A percentile compares a stretch with the other conserved stretches of the same genome.
phyloP scores from a whole-genome alignment of 1,140 invertebrate species.

The Plectrocnemia conspersa region DNA sequence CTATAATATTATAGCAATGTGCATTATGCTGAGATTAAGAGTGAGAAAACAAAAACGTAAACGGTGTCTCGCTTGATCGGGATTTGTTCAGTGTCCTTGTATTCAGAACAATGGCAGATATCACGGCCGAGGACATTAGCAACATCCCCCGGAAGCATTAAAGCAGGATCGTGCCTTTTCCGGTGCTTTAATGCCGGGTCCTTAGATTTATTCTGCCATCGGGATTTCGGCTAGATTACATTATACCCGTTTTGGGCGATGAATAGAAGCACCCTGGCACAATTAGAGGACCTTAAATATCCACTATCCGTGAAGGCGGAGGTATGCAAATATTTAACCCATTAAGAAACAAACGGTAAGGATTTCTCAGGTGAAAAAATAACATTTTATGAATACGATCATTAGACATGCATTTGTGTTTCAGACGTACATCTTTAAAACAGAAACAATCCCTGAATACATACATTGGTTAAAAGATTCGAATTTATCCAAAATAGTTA shows the following conservation, averaged over 20 bases:
- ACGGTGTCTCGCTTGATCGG: neutral
- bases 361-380: no score
- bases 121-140: no score
- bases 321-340: constrained; percentile 34
- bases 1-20: no score
- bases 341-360: no score
- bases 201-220: constrained; percentile 9
- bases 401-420: no score
- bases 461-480: no score
- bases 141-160: neutral
- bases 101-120: no score
- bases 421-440: no score
- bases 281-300: constrained; percentile 23
- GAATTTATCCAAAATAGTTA: no score
- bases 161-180: neutral
- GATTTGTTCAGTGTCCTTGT: neutral
- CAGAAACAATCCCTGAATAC: no score
- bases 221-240: constrained; percentile 12
- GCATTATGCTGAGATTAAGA: no score
- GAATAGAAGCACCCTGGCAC: constrained; percentile 4
- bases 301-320: constrained; percentile 6
- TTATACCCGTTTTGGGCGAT: constrained; percentile 16
- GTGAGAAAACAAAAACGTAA: neutral
- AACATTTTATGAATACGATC: no score
- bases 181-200: constrained; percentile 5